Evolutionary conservation across 2,113 vertebrate species (phyloP).

Genomic region (Amia ocellicauda): DNA sequence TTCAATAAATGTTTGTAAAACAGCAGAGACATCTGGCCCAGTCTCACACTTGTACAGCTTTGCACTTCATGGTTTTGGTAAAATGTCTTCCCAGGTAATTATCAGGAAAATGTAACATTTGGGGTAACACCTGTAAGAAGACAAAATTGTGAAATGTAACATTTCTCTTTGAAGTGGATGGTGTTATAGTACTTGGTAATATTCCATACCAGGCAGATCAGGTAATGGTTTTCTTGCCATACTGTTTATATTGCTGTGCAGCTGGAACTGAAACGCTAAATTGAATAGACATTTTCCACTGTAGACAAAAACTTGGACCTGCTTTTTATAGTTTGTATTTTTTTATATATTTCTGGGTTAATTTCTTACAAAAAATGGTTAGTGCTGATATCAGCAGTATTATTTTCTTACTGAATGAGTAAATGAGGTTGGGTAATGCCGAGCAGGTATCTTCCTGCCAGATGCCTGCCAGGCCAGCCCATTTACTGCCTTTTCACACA

Average conservation of each 20-base stretch:
- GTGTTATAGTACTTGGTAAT: no score
- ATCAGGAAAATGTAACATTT: no score
- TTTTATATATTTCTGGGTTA: slow-evolving; percentile 60
- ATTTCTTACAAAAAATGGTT: slow-evolving; percentile 48
- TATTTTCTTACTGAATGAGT: slow-evolving; percentile 44
- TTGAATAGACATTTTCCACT: slow-evolving; percentile 63
- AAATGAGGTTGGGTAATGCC: slow-evolving; percentile 38
- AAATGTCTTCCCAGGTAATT: no score
- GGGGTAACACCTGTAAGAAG: no score
- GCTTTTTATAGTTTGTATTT: slow-evolving; percentile 63
- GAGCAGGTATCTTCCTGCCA: slow-evolving; percentile 20
- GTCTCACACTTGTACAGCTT: no score
- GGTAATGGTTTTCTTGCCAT: no score
- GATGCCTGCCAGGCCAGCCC: slow-evolving; percentile 42
- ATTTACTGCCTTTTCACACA: slow-evolving; percentile 49
- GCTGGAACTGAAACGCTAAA: slow-evolving; percentile 56
- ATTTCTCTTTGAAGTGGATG: neutral
- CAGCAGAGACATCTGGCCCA: no score
- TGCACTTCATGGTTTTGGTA: no score
- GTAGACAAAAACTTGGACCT: slow-evolving; percentile 58
- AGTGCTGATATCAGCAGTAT: slow-evolving; percentile 47
- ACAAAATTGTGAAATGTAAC: no score
- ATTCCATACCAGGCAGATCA: no score
- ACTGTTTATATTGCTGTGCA: slow-evolving; percentile 22
- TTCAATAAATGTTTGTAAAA: no score